A percentile compares a stretch with the other conserved stretches of the same genome.
These are phyloP conservation scores for Kryptopterus vitreolus DNA, from an alignment of 2,797 vertebrate species.

Conservation along the genomic window DNA sequence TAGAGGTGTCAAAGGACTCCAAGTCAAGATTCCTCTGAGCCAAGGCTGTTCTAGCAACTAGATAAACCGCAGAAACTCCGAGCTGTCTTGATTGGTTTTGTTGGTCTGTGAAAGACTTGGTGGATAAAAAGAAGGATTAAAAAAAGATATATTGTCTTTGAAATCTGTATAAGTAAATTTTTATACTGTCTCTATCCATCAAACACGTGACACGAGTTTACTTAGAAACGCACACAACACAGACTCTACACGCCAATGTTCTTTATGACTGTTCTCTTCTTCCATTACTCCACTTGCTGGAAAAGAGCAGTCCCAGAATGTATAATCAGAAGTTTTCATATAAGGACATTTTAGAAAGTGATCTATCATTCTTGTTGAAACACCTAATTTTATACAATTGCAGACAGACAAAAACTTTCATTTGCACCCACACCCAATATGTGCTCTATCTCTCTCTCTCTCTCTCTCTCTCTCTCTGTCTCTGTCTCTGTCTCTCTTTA, in stretches of 20 bases:
- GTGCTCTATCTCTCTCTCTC: background rate
- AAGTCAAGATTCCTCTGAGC: constrained; percentile 23
- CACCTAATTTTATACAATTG: constrained; percentile 50
- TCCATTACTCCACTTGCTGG: constrained; percentile 44
- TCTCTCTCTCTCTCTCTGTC: constrained; percentile 26
- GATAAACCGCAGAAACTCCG: constrained; percentile 36
- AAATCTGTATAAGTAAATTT: constrained; percentile 49
- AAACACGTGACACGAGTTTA: constrained; percentile 48
- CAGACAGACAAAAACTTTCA: constrained; percentile 49
- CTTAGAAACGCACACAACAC: constrained; percentile 47
- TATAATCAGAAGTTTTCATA: constrained; percentile 48
- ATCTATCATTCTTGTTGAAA: constrained; percentile 51
- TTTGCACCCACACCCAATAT: constrained; percentile 32
- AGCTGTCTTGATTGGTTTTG: constrained; percentile 42
- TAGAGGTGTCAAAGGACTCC: constrained; percentile 29
- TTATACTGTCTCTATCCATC: constrained; percentile 49
- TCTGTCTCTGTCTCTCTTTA: constrained; percentile 14
- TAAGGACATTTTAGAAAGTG: constrained; percentile 46
- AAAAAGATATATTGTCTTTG: constrained; percentile 43
- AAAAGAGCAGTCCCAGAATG: constrained; percentile 46
- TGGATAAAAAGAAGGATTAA: constrained; percentile 41
- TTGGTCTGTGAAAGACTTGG: constrained; percentile 39
- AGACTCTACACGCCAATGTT: constrained; percentile 50
- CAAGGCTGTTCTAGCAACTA: constrained; percentile 33
- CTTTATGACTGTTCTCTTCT: constrained; percentile 49